Conservation (phyloP, 2,113 vertebrate species). For the Turdus rufiventris region DNA sequence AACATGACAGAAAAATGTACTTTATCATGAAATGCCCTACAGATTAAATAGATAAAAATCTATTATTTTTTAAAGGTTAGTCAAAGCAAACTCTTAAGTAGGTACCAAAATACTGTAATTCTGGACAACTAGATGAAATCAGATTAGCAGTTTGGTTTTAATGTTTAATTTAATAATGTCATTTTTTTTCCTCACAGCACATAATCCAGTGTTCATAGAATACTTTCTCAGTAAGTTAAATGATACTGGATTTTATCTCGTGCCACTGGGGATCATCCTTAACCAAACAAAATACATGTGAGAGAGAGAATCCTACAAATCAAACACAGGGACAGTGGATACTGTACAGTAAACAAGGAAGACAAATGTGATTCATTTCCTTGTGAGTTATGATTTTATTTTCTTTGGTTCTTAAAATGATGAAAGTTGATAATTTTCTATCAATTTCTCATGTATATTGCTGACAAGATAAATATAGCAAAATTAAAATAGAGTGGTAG, state of each 20-base stretch:
- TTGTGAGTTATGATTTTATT: neutral
- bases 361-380: neutral
- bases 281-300: neutral
- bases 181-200: neutral
- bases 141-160: conserved; percentile 20
- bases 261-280: neutral
- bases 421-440: conserved; percentile 21
- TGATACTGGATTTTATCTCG: neutral
- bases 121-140: neutral
- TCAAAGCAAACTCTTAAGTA: neutral
- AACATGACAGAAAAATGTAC: neutral
- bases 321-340: neutral
- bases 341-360: neutral
- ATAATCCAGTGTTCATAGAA: conserved; percentile 26
- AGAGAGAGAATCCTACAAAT: neutral
- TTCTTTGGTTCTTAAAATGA: neutral
- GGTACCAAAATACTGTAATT: neutral
- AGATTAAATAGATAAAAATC: neutral
- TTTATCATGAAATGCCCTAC: neutral
- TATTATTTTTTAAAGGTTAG: neutral
- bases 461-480: neutral
- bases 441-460: conserved; percentile 27
- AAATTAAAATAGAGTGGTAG: conserved; percentile 5
- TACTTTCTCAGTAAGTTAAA: neutral
- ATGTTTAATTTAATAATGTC: conserved; percentile 8